Percentiles rank a stretch among this genome's conserved stretches.
These are phyloP conservation scores for Syncerus caffer DNA, from an alignment of 2,797 vertebrate genomes.

Conservation along the genomic window DNA sequence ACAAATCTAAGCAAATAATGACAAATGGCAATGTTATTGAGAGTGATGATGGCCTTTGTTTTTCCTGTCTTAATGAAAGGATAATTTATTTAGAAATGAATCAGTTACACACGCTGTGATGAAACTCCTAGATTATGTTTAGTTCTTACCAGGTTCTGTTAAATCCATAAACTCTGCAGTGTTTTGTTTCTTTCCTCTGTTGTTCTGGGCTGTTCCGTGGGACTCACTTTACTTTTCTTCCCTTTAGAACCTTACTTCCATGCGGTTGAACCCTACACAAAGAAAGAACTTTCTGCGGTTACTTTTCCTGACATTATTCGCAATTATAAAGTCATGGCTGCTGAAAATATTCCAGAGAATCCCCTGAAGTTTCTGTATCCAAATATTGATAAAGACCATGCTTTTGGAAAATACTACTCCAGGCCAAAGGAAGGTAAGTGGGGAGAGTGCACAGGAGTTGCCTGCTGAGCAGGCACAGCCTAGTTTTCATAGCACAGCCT, in stretches of 20 bases:
- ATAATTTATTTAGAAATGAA: background rate
- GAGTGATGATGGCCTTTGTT: background rate
- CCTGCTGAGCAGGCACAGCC: too few relatives aligned
- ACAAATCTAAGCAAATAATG: background rate
- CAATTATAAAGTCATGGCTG: conserved; percentile 98
- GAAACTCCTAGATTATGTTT: too few relatives aligned
- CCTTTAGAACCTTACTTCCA: conserved; percentile 88
- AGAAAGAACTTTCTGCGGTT: conserved; percentile 94
- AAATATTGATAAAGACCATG: conserved; percentile 91
- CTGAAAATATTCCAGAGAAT: conserved; percentile 96
- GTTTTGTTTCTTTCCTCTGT: background rate
- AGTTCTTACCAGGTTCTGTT: background rate
- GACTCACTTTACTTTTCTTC: background rate
- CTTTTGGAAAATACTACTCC: conserved; percentile 96
- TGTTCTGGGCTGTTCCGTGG: background rate
- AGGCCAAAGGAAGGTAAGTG: conserved; percentile 91
- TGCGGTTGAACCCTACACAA: conserved; percentile 97
- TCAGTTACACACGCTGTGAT: background rate
- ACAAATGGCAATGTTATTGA: background rate
- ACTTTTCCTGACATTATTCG: conserved; percentile 96
- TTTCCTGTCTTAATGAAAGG: background rate
- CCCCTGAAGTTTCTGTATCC: conserved; percentile 95
- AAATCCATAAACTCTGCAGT: background rate
- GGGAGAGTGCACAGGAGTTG: fast-evolving
- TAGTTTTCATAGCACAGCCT: fast-evolving